Conservation (phyloP, 1,140 invertebrate species). For the Heterodera carotae region DNA sequence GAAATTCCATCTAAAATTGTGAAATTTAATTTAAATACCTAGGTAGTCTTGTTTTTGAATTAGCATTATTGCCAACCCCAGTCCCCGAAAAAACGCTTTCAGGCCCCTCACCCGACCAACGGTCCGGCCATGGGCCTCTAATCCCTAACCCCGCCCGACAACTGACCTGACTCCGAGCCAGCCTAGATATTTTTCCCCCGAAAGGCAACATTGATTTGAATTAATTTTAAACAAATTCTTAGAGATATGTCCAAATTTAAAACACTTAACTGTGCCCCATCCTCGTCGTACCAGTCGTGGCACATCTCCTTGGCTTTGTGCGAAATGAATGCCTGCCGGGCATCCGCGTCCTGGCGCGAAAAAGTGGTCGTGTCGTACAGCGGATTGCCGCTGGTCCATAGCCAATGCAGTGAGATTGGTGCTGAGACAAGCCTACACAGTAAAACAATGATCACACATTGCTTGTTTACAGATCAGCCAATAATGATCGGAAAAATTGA, state of each 20-base stretch:
- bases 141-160: no score
- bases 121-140: no score
- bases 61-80: no score
- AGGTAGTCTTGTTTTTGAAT: no score
- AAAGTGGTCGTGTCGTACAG: constrained; percentile 55
- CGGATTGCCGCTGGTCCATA: constrained; percentile 64
- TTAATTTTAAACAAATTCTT: no score
- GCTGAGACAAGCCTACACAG: constrained; percentile 59
- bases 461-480: no score
- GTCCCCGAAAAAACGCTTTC: no score
- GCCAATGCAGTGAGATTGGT: constrained; percentile 64
- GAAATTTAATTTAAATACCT: background rate
- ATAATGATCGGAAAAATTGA: no score
- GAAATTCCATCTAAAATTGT: constrained; percentile 32
- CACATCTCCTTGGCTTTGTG: constrained; percentile 64
- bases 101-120: no score
- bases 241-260: no score
- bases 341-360: constrained; percentile 50
- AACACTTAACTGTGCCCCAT: constrained; percentile 63
- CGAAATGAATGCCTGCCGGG: constrained; percentile 51
- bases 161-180: no score
- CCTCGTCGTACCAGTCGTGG: constrained; percentile 65
- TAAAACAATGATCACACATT: background rate
- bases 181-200: background rate
- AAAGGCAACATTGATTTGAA: constrained; percentile 56